phyloP scores from a whole-genome alignment of 2,888 invertebrate species.

The Drosophila atroscutellata region DNA sequence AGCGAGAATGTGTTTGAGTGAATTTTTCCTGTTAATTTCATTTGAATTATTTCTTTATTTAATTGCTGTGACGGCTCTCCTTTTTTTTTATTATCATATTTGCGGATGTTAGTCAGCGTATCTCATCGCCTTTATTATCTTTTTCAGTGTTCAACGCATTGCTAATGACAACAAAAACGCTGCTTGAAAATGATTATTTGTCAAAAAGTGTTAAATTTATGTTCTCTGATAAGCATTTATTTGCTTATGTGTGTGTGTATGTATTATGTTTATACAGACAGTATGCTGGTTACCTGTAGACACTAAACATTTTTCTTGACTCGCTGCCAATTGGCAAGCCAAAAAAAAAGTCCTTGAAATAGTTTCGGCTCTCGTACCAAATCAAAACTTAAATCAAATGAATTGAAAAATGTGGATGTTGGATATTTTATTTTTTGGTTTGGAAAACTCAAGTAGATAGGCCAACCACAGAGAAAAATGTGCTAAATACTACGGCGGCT shows the following conservation, averaged over 20 bases:
- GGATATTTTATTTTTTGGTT: slow-evolving; percentile 46
- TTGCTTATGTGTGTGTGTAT: slow-evolving; percentile 10
- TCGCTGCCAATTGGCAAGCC: slow-evolving; percentile 59
- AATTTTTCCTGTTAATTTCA: slow-evolving; percentile 49
- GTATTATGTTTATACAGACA: slow-evolving; percentile 26
- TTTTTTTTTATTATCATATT: slow-evolving; percentile 38
- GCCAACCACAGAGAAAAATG: slow-evolving; percentile 44
- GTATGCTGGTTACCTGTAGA: slow-evolving; percentile 55
- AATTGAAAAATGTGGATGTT: slow-evolving; percentile 29
- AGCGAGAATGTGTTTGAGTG: slow-evolving; percentile 2
- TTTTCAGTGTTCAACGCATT: slow-evolving; percentile 40
- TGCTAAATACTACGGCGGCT: slow-evolving; percentile 50
- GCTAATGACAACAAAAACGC: slow-evolving; percentile 23
- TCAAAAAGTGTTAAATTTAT: slow-evolving; percentile 49
- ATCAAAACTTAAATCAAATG: slow-evolving; percentile 50
- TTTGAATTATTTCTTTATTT: slow-evolving; percentile 55
- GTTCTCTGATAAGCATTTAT: slow-evolving; percentile 59
- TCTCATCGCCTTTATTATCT: slow-evolving; percentile 54
- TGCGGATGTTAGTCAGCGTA: slow-evolving; percentile 64
- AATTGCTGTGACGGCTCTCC: slow-evolving; percentile 52
- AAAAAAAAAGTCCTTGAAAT: slow-evolving; percentile 69
- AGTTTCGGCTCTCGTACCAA: slow-evolving; percentile 52
- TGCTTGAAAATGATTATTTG: slow-evolving; percentile 36
- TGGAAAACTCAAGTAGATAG: slow-evolving; percentile 60
- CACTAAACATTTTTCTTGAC: slow-evolving; percentile 56